A percentile compares a stretch with the other conserved stretches of the same genome.
Evolutionary conservation across 2,888 invertebrate species (phyloP).

Genomic region (Magallana nippona): DNA sequence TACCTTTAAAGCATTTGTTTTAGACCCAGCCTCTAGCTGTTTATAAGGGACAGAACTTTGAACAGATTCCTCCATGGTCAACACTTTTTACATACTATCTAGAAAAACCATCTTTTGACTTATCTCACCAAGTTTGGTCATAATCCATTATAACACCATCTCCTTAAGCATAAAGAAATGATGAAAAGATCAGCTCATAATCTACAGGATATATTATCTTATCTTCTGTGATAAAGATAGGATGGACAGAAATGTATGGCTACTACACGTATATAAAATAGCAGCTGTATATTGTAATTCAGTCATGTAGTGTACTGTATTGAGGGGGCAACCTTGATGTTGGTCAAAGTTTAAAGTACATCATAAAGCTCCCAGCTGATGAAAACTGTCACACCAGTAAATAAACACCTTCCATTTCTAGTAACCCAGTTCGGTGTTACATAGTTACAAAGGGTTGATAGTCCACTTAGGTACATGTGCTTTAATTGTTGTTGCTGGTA

Average conservation of each 20-base stretch:
- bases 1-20: too few relatives aligned
- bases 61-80: background rate
- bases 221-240: background rate
- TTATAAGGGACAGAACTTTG: background rate
- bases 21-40: too few relatives aligned
- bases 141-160: background rate
- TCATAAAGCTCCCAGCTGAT: background rate
- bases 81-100: background rate
- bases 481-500: too few relatives aligned
- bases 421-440: background rate
- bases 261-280: background rate
- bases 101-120: background rate
- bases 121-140: background rate
- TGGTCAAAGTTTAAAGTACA: constrained; percentile 28
- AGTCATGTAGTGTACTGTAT: background rate
- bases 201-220: background rate
- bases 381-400: background rate
- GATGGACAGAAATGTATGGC: background rate
- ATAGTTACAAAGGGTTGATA: too few relatives aligned
- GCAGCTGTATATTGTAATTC: background rate
- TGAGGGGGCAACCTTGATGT: background rate
- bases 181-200: background rate
- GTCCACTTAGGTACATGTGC: too few relatives aligned
- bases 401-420: background rate
- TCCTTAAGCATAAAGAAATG: background rate